A percentile compares a stretch with the other conserved stretches of the same genome.
Conservation (phyloP, 2,888 invertebrate genomes). For the Adelphocoris suturalis region DNA sequence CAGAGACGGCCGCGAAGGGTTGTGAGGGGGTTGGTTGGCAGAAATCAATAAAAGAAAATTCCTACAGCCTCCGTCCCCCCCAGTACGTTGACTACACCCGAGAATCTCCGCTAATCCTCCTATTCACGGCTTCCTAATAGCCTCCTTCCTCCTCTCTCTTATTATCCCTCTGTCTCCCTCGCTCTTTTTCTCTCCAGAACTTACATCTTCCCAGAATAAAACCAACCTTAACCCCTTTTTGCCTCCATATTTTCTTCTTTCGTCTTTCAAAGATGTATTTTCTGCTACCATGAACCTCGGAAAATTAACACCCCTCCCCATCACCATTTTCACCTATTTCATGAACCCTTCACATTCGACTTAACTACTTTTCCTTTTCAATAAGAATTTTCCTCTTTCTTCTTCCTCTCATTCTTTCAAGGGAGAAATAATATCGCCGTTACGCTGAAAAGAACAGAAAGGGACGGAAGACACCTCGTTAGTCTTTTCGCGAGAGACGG, state of each 20-base stretch:
- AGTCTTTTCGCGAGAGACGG: neutral
- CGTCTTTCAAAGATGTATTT: constrained; percentile 24
- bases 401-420: constrained; percentile 31
- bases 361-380: constrained; percentile 48
- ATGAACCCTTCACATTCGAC: constrained; percentile 44
- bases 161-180: constrained; percentile 46
- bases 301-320: constrained; percentile 52
- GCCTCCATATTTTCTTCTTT: constrained; percentile 63
- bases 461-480: neutral
- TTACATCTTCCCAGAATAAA: constrained; percentile 60
- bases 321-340: constrained; percentile 69
- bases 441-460: neutral
- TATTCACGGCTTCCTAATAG: constrained; percentile 72
- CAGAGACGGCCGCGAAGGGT: neutral
- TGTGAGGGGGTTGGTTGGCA: constrained; percentile 41
- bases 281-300: constrained; percentile 14
- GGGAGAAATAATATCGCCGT: neutral
- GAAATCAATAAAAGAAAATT: constrained; percentile 75
- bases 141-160: constrained; percentile 67
- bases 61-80: constrained; percentile 72
- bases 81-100: constrained; percentile 4
- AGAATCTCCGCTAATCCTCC: constrained; percentile 73
- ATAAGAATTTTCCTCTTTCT: constrained; percentile 23
- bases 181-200: constrained; percentile 24
- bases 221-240: constrained; percentile 43